Evolutionary conservation across 2,888 invertebrate genomes (phyloP), one percentile per base, ranked within the genome.

Genomic region (Ichneumoninae sp.): DNA sequence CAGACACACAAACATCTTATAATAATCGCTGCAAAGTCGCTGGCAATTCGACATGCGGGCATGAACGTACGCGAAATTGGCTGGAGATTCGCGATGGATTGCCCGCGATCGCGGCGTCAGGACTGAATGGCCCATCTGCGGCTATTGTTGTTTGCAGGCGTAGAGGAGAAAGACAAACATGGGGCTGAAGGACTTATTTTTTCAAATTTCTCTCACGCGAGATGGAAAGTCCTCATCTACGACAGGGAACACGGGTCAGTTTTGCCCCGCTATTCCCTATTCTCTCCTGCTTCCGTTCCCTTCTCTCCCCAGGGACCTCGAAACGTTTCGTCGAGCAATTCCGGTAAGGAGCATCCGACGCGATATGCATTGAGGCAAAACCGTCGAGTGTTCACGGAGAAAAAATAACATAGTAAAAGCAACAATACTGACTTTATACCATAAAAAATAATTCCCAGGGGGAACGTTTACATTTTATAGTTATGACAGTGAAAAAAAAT

Each of bases 241-340:
- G 40, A 40, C 10, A 10, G 13, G 6, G 7, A 36, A 7, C 44
- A 3, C 3, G 40, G 40, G 8, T 40, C 40, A 40, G 8, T 40
- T 40, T 40, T 16, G 13, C 16, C 16, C 16, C 44, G 16, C 16
- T 44, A 13, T 16, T 16, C 52, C 75, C 36, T 40, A 54, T 50
- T 65, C 52, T 6, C 10, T 60, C 44, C 33, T 13, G 47, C 33
- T 26, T 33, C 8, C 2, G 16, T 26, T 22, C 65, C n/a, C 3
- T 63, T n/a, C 63, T 57, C 47, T 26, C 54, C 22, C 50, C 26
- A 50, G n/a, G 57, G 22, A 66, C 57, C 40, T 36, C 40, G 33
- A 76, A 71, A 70, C 65, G 52, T 70, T 44, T 54, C 65, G 54
- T 70, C 52, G 44, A 54, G 71, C 70, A 57, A 77, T 77, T 73